Evolutionary conservation across 92 coral and sea anemone genomes (phyloP).

Genomic region (Epizoanthus scotinus): DNA sequence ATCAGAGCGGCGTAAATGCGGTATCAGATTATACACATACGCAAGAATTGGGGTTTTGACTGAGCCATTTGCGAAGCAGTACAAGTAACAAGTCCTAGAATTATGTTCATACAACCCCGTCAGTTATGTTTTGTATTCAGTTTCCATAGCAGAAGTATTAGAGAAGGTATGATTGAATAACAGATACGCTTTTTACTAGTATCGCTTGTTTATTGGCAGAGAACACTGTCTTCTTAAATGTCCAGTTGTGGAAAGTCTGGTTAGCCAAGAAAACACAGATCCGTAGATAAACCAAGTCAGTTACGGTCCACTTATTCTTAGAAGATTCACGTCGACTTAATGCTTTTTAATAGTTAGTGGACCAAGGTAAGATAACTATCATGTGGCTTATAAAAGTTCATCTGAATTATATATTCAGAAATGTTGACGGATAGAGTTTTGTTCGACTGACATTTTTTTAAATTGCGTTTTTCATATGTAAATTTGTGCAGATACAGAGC

Average conservation of each 20-base stretch:
- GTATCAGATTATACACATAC: background rate
- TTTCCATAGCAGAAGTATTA: no score
- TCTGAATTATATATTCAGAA: slow-evolving; percentile 1
- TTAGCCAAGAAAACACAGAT: background rate
- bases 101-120: no score
- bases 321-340: background rate
- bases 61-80: no score
- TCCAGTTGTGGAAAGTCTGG: background rate
- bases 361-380: background rate
- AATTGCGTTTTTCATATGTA: background rate
- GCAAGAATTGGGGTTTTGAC: no score
- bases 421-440: background rate
- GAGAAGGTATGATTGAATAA: no score
- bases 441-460: background rate
- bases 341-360: background rate
- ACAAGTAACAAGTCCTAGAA: no score
- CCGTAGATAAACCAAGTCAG: background rate
- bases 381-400: background rate
- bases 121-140: no score
- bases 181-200: no score
- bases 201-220: background rate
- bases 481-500: background rate
- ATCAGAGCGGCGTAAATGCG: background rate
- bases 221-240: background rate
- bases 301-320: background rate